Evolutionary conservation across 2,797 vertebrate genomes (phyloP).

Genomic region (Hephaestus fuliginosus): DNA sequence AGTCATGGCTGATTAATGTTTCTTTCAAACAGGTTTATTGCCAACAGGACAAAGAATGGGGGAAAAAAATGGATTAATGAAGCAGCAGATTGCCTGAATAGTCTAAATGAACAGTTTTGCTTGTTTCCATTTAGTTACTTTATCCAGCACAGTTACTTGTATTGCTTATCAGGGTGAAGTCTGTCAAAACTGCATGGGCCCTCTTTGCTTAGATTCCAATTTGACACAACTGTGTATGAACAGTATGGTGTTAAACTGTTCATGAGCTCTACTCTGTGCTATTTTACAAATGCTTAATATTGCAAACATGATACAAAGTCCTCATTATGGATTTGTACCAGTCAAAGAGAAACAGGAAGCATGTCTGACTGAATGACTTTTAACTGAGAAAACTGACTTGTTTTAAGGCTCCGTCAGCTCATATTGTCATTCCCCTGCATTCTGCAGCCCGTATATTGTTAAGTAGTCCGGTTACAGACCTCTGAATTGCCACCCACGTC

Average conservation of each 20-base stretch:
- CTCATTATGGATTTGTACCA: not conserved
- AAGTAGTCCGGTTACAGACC: too few relatives aligned
- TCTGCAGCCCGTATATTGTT: too few relatives aligned
- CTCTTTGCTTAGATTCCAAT: not conserved
- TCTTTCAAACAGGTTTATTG: not conserved
- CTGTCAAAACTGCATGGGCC: not conserved
- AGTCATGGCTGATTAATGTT: not conserved
- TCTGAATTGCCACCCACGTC: not conserved
- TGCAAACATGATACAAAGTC: not conserved
- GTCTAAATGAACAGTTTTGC: too few relatives aligned
- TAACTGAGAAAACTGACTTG: not conserved
- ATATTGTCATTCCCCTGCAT: not conserved
- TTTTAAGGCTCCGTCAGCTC: not conserved
- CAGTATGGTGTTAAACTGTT: too few relatives aligned
- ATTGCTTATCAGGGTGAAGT: not conserved
- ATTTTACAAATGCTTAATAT: not conserved
- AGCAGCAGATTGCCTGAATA: not conserved
- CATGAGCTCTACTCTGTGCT: too few relatives aligned
- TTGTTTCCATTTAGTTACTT: not conserved
- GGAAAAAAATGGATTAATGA: not conserved
- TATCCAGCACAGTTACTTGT: too few relatives aligned
- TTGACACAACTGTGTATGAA: not conserved
- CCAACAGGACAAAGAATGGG: not conserved
- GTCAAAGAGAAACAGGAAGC: not conserved
- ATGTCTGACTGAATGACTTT: not conserved